Evolutionary conservation across 2,113 vertebrate species (phyloP).

Genomic region (Eonycteris spelaea): DNA sequence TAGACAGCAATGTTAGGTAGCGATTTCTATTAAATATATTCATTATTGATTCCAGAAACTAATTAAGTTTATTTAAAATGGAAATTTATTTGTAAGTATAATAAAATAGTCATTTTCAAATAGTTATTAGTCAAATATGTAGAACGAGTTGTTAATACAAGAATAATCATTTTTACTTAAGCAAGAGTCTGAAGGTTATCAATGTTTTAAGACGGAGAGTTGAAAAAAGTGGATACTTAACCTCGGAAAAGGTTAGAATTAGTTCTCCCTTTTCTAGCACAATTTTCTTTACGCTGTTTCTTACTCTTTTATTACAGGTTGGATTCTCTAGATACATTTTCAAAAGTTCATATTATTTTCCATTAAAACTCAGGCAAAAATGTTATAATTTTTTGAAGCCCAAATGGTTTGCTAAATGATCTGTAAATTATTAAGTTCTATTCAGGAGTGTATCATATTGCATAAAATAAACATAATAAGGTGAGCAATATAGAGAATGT

Average conservation of each 20-base stretch:
- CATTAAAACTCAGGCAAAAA: slow-evolving; percentile 54
- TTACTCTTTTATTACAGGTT: slow-evolving; percentile 26
- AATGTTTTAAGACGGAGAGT: not conserved
- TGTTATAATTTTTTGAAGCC: slow-evolving; percentile 33
- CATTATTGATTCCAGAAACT: not conserved
- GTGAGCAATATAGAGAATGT: not conserved
- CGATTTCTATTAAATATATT: not conserved
- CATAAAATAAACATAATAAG: slow-evolving; percentile 55
- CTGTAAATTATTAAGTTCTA: slow-evolving; percentile 60
- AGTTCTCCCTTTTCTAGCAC: not conserved
- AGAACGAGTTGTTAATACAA: not conserved
- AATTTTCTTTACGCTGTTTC: not conserved
- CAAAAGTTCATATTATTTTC: slow-evolving; percentile 39
- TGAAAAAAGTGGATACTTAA: not conserved
- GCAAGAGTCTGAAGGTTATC: not conserved
- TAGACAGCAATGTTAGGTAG: not conserved
- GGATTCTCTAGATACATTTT: slow-evolving; percentile 31
- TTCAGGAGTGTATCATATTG: slow-evolving; percentile 39
- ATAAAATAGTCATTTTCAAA: not conserved
- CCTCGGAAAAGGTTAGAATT: not conserved
- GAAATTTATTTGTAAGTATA: not conserved
- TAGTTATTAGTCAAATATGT: not conserved
- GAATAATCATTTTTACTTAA: not conserved
- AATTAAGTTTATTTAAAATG: not conserved
- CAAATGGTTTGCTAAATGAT: slow-evolving; percentile 37